These are phyloP conservation scores for Mugil cephalus DNA, from an alignment of 2,113 vertebrate species.

Conservation along the genomic window DNA sequence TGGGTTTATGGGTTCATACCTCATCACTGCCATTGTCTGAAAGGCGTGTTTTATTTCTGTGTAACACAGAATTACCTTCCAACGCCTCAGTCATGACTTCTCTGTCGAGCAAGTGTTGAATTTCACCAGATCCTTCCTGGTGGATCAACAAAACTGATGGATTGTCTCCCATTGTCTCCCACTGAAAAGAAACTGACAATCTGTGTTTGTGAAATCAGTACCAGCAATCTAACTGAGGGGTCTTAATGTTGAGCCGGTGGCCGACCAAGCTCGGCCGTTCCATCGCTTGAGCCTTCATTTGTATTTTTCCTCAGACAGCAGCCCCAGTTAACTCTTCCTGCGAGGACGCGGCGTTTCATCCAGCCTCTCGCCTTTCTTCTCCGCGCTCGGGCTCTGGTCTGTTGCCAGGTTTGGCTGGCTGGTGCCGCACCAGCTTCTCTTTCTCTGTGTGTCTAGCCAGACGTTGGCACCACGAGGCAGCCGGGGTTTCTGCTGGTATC, in stretches of 20 bases:
- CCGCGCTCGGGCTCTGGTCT: slow-evolving; percentile 8
- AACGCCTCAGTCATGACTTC: neutral
- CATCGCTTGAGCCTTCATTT: slow-evolving; percentile 9
- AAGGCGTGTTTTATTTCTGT: neutral
- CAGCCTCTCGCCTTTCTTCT: neutral
- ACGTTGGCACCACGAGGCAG: slow-evolving; percentile 62
- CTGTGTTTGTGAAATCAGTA: slow-evolving; percentile 2
- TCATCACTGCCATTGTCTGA: neutral
- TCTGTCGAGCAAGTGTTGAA: neutral
- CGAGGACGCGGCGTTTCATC: slow-evolving; percentile 4
- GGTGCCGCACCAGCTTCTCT: slow-evolving; percentile 59
- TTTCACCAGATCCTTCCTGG: neutral
- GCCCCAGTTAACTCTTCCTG: neutral
- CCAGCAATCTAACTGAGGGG: slow-evolving; percentile 7
- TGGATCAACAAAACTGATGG: neutral
- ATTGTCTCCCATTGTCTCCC: too few species aligned
- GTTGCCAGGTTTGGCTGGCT: slow-evolving; percentile 50
- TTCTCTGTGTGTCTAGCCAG: slow-evolving; percentile 39
- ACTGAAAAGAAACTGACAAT: too few species aligned
- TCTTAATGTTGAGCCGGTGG: slow-evolving; percentile 28
- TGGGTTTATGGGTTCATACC: neutral
- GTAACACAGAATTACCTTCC: neutral
- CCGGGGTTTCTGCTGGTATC: slow-evolving; percentile 77
- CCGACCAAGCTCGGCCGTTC: neutral
- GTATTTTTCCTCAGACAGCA: slow-evolving; percentile 16